Percentiles rank a stretch among this genome's conserved stretches.
Evolutionary conservation across 1,140 invertebrate genomes (phyloP).

Genomic region (Brachionus paranguensis): DNA sequence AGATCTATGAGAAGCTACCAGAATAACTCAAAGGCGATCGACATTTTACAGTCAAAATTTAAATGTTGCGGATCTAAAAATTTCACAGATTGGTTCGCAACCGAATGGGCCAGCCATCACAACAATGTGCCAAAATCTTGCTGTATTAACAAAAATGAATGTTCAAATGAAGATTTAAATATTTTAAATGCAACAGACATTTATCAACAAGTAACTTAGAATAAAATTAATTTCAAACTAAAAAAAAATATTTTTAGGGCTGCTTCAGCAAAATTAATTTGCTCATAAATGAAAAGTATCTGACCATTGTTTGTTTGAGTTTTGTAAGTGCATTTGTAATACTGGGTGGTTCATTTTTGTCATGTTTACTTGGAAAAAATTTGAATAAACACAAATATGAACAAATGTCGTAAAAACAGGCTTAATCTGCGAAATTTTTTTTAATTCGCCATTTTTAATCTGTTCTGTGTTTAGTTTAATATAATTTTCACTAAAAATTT

Average conservation of each 20-base stretch:
- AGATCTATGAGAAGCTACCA: neutral
- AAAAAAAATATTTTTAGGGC: neutral
- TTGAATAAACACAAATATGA: conserved; percentile 22
- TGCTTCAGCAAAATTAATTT: neutral
- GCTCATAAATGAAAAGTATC: neutral
- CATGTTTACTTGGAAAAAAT: conserved; percentile 11
- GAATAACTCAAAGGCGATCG: conserved; percentile 10
- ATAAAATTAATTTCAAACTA: neutral
- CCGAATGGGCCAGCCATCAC: conserved; percentile 1
- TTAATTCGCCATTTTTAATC: neutral
- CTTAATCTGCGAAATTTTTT: neutral
- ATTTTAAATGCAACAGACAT: neutral
- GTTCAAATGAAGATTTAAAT: neutral
- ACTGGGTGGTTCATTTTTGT: conserved; percentile 14
- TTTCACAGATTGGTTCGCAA: conserved; percentile 30
- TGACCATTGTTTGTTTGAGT: neutral
- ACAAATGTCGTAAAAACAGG: neutral
- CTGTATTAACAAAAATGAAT: neutral
- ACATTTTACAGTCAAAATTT: conserved; percentile 9
- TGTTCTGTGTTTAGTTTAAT: neutral
- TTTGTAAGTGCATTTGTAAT: conserved; percentile 19
- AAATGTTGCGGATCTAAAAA: conserved; percentile 31
- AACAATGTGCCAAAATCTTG: conserved; percentile 24
- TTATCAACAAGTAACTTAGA: neutral
- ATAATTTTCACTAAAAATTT: neutral